Percentiles rank a stretch among this genome's conserved stretches.
phyloP scores from a whole-genome alignment of 2,888 invertebrate genomes.

The Agrochola circellaris region DNA sequence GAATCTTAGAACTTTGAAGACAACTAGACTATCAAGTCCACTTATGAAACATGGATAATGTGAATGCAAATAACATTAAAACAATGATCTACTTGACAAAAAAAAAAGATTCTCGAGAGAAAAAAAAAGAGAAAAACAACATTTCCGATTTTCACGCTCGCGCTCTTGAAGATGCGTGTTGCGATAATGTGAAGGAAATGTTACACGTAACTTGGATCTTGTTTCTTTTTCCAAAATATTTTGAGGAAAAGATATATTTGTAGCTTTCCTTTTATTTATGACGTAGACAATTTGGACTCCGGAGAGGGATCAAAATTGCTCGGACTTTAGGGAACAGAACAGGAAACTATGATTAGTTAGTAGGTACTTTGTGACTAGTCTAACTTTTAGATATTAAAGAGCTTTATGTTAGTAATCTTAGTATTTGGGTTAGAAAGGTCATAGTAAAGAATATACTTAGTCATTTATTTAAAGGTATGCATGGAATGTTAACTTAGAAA shows the following conservation, averaged over 20 bases:
- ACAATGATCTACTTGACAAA: not conserved
- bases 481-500: not conserved
- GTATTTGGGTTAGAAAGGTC: not conserved
- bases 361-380: not conserved
- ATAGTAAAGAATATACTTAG: not conserved
- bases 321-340: not conserved
- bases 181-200: conserved; percentile 3
- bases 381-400: not conserved
- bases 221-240: not conserved
- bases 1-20: not conserved
- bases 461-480: not conserved
- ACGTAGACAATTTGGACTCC: not conserved
- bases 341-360: not conserved
- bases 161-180: not conserved
- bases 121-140: not conserved
- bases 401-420: not conserved
- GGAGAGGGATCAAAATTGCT: not conserved
- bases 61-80: conserved; percentile 1
- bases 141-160: not conserved
- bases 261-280: not conserved
- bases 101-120: not conserved
- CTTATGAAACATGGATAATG: not conserved
- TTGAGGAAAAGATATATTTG: not conserved
- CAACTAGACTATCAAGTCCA: not conserved
- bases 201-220: not conserved